Percentiles rank a stretch among this genome's conserved stretches.
Evolutionary conservation across 2,888 invertebrate species (phyloP).

Genomic region (Pocota personata): DNA sequence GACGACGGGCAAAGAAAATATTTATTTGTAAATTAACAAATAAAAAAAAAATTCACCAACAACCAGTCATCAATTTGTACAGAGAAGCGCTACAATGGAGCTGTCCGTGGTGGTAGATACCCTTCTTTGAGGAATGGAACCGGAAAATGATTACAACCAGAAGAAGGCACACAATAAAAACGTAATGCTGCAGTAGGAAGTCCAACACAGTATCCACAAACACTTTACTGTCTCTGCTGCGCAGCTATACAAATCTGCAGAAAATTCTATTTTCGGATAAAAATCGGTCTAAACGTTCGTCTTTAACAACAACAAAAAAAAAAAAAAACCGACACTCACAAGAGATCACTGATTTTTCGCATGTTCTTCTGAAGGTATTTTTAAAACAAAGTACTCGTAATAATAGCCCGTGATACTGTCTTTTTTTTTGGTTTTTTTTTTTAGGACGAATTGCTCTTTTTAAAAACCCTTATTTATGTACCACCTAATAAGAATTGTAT

Average conservation of each 20-base stretch:
- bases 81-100: conserved; percentile 14
- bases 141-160: conserved; percentile 62
- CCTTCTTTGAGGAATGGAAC: conserved; percentile 33
- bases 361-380: conserved; percentile 39
- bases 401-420: conserved; percentile 32
- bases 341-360: conserved; percentile 52
- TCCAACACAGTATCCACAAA: conserved; percentile 35
- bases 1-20: neutral
- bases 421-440: neutral
- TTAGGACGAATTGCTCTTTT: neutral
- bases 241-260: conserved; percentile 36
- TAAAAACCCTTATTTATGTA: neutral
- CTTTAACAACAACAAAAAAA: conserved; percentile 18
- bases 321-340: conserved; percentile 29
- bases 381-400: conserved; percentile 44
- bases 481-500: neutral
- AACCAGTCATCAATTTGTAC: conserved; percentile 20
- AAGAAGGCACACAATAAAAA: conserved; percentile 52
- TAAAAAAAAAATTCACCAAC: conserved; percentile 6
- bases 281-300: conserved; percentile 50
- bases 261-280: conserved; percentile 64
- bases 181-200: conserved; percentile 52
- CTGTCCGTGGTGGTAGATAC: neutral
- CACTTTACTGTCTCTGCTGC: conserved; percentile 37
- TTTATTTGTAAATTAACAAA: conserved; percentile 45